Conservation (phyloP, 1,140 invertebrate genomes). For the Bilobella aurantiaca region DNA sequence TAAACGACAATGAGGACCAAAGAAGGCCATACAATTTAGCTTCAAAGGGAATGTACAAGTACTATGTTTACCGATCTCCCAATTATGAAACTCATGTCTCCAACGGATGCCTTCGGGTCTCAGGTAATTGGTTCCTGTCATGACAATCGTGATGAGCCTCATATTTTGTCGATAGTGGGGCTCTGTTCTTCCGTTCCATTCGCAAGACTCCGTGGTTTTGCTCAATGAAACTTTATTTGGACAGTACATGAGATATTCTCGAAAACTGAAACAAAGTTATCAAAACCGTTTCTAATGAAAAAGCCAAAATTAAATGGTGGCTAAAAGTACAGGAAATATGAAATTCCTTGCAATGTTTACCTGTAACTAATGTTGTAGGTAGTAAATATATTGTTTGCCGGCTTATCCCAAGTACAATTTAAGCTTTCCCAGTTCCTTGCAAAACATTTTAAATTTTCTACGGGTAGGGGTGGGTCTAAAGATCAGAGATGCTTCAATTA, state of each 20-base stretch:
- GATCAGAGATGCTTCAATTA: neutral
- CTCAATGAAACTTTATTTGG: neutral
- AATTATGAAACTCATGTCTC: slow-evolving; percentile 22
- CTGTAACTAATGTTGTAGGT: slow-evolving; percentile 21
- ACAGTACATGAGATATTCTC: neutral
- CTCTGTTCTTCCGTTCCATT: slow-evolving; percentile 24
- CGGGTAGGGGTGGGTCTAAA: slow-evolving; percentile 30
- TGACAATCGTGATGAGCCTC: neutral
- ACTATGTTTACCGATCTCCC: slow-evolving; percentile 18
- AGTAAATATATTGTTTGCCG: slow-evolving; percentile 30
- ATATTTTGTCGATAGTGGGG: slow-evolving; percentile 21
- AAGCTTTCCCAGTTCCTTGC: slow-evolving; percentile 33
- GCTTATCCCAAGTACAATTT: slow-evolving; percentile 32
- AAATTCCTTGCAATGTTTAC: too few species aligned
- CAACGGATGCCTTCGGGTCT: slow-evolving; percentile 20
- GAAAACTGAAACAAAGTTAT: neutral
- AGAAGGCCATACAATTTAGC: too few species aligned
- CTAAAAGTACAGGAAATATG: too few species aligned
- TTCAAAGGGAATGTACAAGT: neutral
- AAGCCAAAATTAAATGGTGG: neutral
- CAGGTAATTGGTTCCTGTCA: slow-evolving; percentile 26
- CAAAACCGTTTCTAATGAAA: neutral
- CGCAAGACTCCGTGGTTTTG: slow-evolving; percentile 15
- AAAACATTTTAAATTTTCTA: slow-evolving; percentile 33
- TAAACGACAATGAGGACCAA: too few species aligned